Conservation (phyloP, 2,888 invertebrate species). For the Himalopsyche tibetana region DNA sequence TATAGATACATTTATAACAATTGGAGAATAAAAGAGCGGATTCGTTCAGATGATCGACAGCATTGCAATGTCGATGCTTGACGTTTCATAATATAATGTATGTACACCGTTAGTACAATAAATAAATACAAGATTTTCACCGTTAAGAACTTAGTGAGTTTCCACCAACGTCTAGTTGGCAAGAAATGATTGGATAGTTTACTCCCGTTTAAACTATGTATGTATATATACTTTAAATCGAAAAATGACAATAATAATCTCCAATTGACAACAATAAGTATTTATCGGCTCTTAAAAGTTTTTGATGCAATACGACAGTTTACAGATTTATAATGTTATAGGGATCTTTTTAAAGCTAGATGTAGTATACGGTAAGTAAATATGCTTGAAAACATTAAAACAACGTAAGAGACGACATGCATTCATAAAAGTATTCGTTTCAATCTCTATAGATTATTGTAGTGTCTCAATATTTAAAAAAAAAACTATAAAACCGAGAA, state of each 20-base stretch:
- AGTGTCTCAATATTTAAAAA: neutral
- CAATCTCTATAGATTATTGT: neutral
- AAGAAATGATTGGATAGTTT: constrained; percentile 4
- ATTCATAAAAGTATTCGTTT: neutral
- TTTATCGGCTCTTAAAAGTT: neutral
- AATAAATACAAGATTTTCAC: constrained; percentile 1
- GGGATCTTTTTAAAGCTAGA: constrained; percentile 19
- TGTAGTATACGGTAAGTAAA: neutral
- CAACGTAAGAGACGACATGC: neutral
- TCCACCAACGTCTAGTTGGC: constrained; percentile 1
- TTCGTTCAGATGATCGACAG: neutral
- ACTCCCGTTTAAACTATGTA: neutral
- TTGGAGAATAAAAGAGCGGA: neutral
- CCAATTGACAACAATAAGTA: constrained; percentile 20
- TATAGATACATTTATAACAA: neutral
- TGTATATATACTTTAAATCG: constrained; percentile 16
- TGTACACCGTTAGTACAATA: constrained; percentile 22
- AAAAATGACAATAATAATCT: neutral
- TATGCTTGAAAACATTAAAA: neutral
- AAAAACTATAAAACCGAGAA: neutral
- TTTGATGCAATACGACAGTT: neutral
- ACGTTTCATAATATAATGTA: neutral
- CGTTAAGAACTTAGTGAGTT: neutral
- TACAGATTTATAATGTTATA: neutral
- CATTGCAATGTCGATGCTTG: neutral